phyloP scores from a whole-genome alignment of 2,113 vertebrate species.

The Craseonycteris thonglongyai region DNA sequence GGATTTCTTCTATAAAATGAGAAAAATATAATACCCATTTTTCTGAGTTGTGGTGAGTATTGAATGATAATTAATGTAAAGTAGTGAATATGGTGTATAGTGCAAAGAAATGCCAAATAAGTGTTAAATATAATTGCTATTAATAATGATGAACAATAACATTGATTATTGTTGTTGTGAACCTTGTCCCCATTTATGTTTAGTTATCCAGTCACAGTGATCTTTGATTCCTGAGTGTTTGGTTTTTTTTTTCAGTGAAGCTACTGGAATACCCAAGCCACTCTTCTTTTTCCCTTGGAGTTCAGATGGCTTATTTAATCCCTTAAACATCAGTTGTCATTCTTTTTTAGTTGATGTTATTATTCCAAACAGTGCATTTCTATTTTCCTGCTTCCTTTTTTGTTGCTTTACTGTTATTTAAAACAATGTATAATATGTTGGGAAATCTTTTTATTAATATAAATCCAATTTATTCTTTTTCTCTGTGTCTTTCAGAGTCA shows the following conservation, averaged over 20 bases:
- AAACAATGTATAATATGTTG: constrained; percentile 12
- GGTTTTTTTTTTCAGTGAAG: background rate
- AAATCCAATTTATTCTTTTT: constrained; percentile 19
- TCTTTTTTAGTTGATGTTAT: background rate
- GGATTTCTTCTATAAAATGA: background rate
- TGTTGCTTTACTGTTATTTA: background rate
- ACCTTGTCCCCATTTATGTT: background rate
- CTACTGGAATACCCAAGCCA: background rate
- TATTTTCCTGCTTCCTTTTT: background rate
- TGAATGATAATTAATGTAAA: background rate
- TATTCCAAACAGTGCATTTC: constrained; percentile 1
- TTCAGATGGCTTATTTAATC: background rate
- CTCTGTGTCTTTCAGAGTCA: constrained; percentile 82
- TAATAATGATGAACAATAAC: background rate
- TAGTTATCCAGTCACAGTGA: background rate
- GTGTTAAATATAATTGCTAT: background rate
- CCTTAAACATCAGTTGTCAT: background rate
- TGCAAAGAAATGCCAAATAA: background rate
- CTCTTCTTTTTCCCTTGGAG: background rate
- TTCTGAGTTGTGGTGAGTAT: background rate
- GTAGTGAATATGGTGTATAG: background rate
- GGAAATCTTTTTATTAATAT: background rate
- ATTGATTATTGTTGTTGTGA: background rate
- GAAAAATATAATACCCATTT: background rate
- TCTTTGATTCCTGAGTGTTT: background rate